phyloP scores from a whole-genome alignment of 2,113 vertebrate genomes.

The Hemibagrus wyckioides region DNA sequence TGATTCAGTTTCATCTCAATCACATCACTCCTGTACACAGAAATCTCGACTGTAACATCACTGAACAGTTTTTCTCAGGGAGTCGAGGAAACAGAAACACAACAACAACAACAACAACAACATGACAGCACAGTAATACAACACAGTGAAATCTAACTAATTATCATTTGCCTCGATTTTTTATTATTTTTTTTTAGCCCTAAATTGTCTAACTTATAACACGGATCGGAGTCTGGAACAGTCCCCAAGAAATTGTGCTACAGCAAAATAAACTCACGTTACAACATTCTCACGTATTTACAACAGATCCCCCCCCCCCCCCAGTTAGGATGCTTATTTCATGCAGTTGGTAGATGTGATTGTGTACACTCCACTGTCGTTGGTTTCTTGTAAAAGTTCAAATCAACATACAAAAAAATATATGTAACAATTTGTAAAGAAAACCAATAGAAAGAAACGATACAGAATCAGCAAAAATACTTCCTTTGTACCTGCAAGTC shows the following conservation, averaged over 20 bases:
- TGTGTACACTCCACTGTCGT: constrained; percentile 42
- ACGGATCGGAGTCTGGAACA: constrained; percentile 60
- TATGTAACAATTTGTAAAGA: constrained; percentile 43
- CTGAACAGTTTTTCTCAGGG: constrained; percentile 41
- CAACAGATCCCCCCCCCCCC: too few relatives aligned
- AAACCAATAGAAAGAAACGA: constrained; percentile 38
- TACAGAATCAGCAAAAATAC: constrained; percentile 60
- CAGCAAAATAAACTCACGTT: constrained; percentile 67
- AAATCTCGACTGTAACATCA: not conserved
- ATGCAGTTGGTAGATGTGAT: constrained; percentile 68
- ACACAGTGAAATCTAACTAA: constrained; percentile 67
- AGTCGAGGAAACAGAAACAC: constrained; percentile 63
- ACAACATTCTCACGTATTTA: constrained; percentile 60
- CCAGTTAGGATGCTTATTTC: constrained; percentile 58
- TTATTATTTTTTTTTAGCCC: constrained; percentile 60
- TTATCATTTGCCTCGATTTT: constrained; percentile 41
- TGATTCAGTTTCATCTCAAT: constrained; percentile 12
- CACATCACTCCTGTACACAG: constrained; percentile 1
- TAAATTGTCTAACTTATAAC: constrained; percentile 60
- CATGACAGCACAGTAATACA: constrained; percentile 68
- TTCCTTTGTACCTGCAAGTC: constrained; percentile 42
- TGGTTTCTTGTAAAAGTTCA: constrained; percentile 45
- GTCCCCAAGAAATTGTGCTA: constrained; percentile 74
- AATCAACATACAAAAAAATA: constrained; percentile 56
- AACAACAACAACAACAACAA: constrained; percentile 42